Percentiles rank a stretch among this genome's conserved stretches.
Evolutionary conservation across 2,888 invertebrate species (phyloP).

Genomic region (Drosophila formosana): DNA sequence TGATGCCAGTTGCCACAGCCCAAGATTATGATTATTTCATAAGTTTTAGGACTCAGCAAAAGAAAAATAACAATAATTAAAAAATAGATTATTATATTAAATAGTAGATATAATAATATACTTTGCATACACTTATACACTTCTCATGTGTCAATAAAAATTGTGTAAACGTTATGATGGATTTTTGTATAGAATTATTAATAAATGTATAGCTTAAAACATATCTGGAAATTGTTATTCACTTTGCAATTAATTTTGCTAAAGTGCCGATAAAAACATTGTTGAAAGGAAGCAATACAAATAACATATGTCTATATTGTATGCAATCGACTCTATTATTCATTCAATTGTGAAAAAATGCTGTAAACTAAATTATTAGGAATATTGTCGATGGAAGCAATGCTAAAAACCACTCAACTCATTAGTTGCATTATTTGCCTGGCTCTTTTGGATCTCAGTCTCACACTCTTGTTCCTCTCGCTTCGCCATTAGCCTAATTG

Average conservation of each 20-base stretch:
- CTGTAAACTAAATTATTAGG: slow-evolving; percentile 5
- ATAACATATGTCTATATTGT: background rate
- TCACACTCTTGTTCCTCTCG: background rate
- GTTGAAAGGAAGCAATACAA: background rate
- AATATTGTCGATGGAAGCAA: background rate
- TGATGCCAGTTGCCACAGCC: background rate
- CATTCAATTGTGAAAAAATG: background rate
- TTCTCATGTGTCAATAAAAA: too few relatives aligned
- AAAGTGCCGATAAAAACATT: background rate
- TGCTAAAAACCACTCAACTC: slow-evolving; percentile 23
- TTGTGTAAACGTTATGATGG: too few relatives aligned
- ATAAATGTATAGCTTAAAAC: too few relatives aligned
- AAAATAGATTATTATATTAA: too few relatives aligned
- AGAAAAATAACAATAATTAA: too few relatives aligned
- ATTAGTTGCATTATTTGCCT: slow-evolving; percentile 29
- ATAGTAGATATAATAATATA: too few relatives aligned
- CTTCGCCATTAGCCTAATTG: slow-evolving; percentile 70
- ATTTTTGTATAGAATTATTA: too few relatives aligned
- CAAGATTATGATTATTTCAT: background rate
- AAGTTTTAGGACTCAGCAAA: too few relatives aligned
- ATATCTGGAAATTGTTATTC: too few relatives aligned
- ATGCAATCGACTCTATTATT: slow-evolving; percentile 1
- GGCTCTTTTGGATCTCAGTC: slow-evolving; percentile 6
- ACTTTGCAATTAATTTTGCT: background rate
- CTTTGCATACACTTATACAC: too few relatives aligned